Percentiles rank a stretch among this genome's conserved stretches.
Conservation (phyloP, 2,113 vertebrate genomes). For the Heteronetta atricapilla region DNA sequence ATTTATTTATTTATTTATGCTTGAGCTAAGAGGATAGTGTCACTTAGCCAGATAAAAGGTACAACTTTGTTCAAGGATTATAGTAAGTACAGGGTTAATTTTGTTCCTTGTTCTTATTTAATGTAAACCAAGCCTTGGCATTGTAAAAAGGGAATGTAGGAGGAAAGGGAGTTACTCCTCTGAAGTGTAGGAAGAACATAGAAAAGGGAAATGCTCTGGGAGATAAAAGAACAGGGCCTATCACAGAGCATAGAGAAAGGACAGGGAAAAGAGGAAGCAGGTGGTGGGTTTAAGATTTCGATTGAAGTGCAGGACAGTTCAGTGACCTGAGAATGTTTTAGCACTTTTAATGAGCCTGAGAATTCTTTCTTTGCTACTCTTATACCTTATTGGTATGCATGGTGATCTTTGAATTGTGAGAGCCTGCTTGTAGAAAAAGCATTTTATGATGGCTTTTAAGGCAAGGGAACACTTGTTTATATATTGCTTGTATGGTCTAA, state of each 20-base stretch:
- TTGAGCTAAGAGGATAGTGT: not conserved
- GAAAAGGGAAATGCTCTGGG: not conserved
- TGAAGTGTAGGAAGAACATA: not conserved
- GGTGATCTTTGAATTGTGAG: not conserved
- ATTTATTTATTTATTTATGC: not conserved
- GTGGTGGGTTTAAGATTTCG: slow-evolving; percentile 31
- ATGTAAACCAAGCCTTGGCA: not conserved
- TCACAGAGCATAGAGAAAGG: not conserved
- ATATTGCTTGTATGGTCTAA: not conserved
- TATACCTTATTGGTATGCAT: not conserved
- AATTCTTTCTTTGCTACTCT: slow-evolving; percentile 2
- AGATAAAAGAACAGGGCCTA: slow-evolving; percentile 18
- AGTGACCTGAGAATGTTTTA: not conserved
- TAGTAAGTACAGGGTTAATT: slow-evolving; percentile 6
- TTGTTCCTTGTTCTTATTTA: not conserved
- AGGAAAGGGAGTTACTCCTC: slow-evolving; percentile 15
- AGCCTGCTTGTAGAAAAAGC: not conserved
- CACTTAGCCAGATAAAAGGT: not conserved
- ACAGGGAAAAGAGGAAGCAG: slow-evolving; percentile 7
- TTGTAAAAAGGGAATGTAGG: not conserved
- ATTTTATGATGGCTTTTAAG: not conserved
- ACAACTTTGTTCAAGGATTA: not conserved
- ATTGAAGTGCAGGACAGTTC: slow-evolving; percentile 22
- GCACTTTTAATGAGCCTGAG: not conserved
- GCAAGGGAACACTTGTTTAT: not conserved